Evolutionary conservation across 2,113 vertebrate species (phyloP).

Genomic region (Copsychus sechellarum): DNA sequence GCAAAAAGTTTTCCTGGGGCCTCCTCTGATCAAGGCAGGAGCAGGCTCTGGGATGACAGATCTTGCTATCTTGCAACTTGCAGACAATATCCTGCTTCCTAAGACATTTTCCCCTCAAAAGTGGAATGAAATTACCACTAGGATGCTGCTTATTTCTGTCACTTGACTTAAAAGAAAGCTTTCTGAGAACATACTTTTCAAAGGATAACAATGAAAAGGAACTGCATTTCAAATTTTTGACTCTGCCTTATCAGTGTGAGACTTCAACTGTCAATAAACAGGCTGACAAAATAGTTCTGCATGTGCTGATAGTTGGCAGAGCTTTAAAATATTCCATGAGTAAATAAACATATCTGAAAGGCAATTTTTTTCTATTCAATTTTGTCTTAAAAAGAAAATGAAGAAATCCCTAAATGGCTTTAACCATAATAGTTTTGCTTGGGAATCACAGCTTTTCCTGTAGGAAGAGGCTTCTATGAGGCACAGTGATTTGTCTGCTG

Average conservation of each 20-base stretch:
- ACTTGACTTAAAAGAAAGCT: background rate
- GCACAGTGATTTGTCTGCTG: background rate
- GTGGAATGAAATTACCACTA: background rate
- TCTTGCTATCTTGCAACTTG: background rate
- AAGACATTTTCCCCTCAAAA: background rate
- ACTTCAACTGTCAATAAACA: background rate
- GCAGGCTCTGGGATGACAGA: background rate
- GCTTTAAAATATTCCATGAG: background rate
- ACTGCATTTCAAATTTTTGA: background rate
- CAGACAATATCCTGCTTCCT: background rate
- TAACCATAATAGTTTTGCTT: background rate
- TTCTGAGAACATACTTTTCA: background rate
- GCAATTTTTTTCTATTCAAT: background rate
- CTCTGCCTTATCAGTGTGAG: background rate
- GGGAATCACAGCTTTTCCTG: background rate
- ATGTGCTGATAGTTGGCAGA: background rate
- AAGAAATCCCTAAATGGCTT: background rate
- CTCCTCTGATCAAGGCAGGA: background rate
- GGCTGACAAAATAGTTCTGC: background rate
- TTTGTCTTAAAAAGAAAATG: background rate
- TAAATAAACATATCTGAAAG: background rate
- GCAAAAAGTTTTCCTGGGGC: background rate
- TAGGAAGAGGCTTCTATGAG: background rate
- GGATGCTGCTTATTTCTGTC: background rate
- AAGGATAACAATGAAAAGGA: background rate